Evolutionary conservation across 2,888 invertebrate genomes (phyloP).

Genomic region (Tryphoninae sp.): DNA sequence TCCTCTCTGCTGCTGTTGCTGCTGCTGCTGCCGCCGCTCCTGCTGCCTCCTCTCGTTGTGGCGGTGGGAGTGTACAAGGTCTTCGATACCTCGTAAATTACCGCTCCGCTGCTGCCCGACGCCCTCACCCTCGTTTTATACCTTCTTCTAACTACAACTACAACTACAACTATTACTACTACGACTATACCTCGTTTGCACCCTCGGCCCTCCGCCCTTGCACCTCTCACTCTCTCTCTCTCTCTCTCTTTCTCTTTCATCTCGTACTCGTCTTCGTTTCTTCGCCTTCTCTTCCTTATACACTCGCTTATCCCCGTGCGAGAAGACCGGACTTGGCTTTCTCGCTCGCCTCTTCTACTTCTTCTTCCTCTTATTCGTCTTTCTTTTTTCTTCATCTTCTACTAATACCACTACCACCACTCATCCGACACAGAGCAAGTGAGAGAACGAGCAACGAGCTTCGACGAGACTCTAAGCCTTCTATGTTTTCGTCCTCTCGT

Average conservation of each 20-base stretch:
- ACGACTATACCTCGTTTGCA: not conserved
- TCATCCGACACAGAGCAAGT: slow-evolving; percentile 41
- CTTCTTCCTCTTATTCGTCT: slow-evolving; percentile 24
- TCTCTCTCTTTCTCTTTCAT: slow-evolving; percentile 8
- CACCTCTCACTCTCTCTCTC: slow-evolving; percentile 34
- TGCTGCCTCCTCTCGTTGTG: slow-evolving; percentile 70
- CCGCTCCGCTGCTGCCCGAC: slow-evolving; percentile 71
- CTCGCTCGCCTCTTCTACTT: slow-evolving; percentile 19
- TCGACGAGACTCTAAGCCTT: slow-evolving; percentile 38
- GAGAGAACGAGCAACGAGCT: slow-evolving; percentile 39
- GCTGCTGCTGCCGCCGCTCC: too few relatives aligned
- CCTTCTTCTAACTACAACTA: slow-evolving; percentile 24
- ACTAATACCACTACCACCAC: slow-evolving; percentile 12
- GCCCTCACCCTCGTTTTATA: slow-evolving; percentile 61
- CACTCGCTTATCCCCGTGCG: slow-evolving; percentile 32
- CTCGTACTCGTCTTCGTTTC: slow-evolving; percentile 17
- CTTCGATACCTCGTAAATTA: slow-evolving; percentile 82
- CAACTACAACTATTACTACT: slow-evolving; percentile 26
- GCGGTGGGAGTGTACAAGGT: slow-evolving; percentile 80
- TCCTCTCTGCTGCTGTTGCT: slow-evolving; percentile 31
- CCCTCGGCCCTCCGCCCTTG: slow-evolving; percentile 42
- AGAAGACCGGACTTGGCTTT: slow-evolving; percentile 29
- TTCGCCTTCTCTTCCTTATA: slow-evolving; percentile 29
- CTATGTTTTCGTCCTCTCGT: slow-evolving; percentile 73
- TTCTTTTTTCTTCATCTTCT: slow-evolving; percentile 6